phyloP scores from a whole-genome alignment of 2,888 invertebrate species.

The Ischnura elegans region DNA sequence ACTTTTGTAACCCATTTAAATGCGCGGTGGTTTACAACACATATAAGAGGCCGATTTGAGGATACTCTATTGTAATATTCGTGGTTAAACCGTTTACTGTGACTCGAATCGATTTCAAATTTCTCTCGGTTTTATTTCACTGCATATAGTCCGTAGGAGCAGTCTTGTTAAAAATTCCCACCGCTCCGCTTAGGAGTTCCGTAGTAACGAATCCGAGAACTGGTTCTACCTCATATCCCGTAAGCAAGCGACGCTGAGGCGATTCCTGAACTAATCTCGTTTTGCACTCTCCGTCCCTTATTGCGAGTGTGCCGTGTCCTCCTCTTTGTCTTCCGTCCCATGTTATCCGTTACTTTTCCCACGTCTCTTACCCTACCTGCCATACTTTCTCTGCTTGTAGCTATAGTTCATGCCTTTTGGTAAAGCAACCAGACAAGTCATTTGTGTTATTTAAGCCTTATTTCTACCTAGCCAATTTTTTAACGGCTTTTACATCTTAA shows the following conservation, averaged over 20 bases:
- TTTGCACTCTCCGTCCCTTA: not conserved
- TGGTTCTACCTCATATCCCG: conserved; percentile 11
- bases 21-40: too few relatives aligned
- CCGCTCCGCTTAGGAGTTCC: not conserved
- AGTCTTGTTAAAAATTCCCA: not conserved
- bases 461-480: too few relatives aligned
- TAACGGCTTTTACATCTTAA: too few relatives aligned
- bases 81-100: not conserved
- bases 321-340: not conserved
- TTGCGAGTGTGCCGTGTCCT: too few relatives aligned
- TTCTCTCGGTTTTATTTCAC: not conserved
- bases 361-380: not conserved
- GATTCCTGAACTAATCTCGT: conserved; percentile 13
- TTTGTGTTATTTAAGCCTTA: too few relatives aligned
- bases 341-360: not conserved
- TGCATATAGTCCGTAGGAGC: not conserved
- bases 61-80: not conserved
- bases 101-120: conserved; percentile 2
- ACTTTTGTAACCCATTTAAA: too few relatives aligned
- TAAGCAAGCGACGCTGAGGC: not conserved
- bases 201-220: conserved; percentile 14
- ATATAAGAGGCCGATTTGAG: too few relatives aligned
- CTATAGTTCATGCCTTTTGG: too few relatives aligned
- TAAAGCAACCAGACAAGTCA: too few relatives aligned
- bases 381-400: too few relatives aligned